Evolutionary conservation across 2,113 vertebrate species (phyloP).

Genomic region (Upupa epops): DNA sequence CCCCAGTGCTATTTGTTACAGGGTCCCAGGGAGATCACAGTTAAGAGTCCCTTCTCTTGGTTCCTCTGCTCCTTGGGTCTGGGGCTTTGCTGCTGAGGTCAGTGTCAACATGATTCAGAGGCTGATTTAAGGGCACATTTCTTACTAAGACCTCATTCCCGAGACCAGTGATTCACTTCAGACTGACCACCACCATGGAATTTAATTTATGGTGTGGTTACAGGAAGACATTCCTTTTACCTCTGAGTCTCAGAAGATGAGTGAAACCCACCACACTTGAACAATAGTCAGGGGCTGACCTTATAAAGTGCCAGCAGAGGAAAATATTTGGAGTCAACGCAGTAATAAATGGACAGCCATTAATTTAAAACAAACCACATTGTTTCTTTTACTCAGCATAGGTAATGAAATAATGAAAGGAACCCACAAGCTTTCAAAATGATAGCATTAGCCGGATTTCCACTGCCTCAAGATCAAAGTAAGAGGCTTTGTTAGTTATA

Average conservation of each 20-base stretch:
- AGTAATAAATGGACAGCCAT: conserved; percentile 50
- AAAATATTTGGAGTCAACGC: not conserved
- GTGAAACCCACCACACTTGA: conserved; percentile 29
- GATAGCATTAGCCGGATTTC: conserved; percentile 36
- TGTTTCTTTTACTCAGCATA: conserved; percentile 54
- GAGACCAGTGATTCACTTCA: not conserved
- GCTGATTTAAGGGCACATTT: not conserved
- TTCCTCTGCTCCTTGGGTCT: not conserved
- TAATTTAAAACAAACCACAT: conserved; percentile 67
- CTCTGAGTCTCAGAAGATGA: conserved; percentile 15
- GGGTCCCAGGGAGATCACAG: not conserved
- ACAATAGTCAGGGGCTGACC: conserved; percentile 42
- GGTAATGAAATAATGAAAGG: conserved; percentile 65
- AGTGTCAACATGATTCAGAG: fast-evolving
- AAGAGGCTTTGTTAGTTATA: conserved; percentile 34
- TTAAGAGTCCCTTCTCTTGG: fast-evolving
- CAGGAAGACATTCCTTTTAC: conserved; percentile 40
- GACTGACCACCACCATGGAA: not conserved
- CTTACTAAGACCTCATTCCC: not conserved
- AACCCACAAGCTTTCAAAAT: conserved; percentile 53
- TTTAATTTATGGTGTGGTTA: conserved; percentile 53
- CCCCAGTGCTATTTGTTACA: not conserved
- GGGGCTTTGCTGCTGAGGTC: not conserved
- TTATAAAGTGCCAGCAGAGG: not conserved
- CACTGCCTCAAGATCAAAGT: conserved; percentile 68